phyloP scores from a whole-genome alignment of 2,888 invertebrate species.

The Pterostichus madidus region DNA sequence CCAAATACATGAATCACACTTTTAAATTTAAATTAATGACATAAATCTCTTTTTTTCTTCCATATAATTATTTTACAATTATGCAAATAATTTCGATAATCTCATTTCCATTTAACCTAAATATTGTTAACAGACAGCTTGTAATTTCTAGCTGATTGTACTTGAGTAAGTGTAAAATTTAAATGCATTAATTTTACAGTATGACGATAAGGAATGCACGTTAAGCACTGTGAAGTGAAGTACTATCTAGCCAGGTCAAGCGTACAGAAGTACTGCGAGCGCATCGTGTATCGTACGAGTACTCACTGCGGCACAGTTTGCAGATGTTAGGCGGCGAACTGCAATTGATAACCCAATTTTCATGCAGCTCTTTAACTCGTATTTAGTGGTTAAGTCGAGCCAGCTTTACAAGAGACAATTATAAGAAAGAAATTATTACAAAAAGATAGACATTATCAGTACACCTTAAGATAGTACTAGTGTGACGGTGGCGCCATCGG shows the following conservation, averaged over 20 bases:
- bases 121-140: constrained; percentile 9
- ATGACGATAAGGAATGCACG: constrained; percentile 48
- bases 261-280: constrained; percentile 6
- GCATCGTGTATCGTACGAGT: neutral
- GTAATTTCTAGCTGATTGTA: constrained; percentile 40
- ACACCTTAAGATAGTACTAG: no score
- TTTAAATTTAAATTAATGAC: constrained; percentile 9
- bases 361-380: constrained; percentile 13
- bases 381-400: constrained; percentile 17
- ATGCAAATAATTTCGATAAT: constrained; percentile 3
- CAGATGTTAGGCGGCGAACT: constrained; percentile 30
- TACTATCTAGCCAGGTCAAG: constrained; percentile 42
- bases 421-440: neutral
- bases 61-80: constrained; percentile 19
- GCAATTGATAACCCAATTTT: constrained; percentile 47
- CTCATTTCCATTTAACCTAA: constrained; percentile 33
- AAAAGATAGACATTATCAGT: neutral
- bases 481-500: no score
- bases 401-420: neutral
- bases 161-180: constrained; percentile 35
- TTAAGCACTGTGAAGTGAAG: constrained; percentile 19
- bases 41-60: constrained; percentile 20
- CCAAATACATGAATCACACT: constrained; percentile 16
- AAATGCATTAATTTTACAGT: constrained; percentile 42
- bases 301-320: neutral